Conservation (phyloP, 2,888 invertebrate species). For the Pristionchus exspectatus region DNA sequence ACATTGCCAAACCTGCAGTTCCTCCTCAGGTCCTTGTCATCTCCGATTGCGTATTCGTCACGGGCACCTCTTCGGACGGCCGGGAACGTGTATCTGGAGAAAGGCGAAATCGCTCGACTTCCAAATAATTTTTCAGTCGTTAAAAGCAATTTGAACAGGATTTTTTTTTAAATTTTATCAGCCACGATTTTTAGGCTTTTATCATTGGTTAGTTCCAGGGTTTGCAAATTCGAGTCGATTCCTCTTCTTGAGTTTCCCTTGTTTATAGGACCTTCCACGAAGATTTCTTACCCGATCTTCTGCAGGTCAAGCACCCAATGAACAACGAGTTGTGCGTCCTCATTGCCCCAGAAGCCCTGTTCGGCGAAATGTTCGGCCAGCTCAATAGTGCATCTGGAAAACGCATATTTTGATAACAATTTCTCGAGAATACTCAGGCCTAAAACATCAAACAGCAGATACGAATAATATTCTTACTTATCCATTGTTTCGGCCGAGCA, state of each 20-base stretch:
- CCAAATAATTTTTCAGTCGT: no score
- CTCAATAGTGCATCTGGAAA: slow-evolving; percentile 53
- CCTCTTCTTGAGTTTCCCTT: no score
- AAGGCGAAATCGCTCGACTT: no score
- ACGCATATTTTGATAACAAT: background rate
- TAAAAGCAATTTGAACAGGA: no score
- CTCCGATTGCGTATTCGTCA: background rate
- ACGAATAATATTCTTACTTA: slow-evolving; percentile 20
- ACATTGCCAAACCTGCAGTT: slow-evolving; percentile 30
- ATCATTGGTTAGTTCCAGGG: no score
- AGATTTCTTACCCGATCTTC: slow-evolving; percentile 37
- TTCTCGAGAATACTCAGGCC: no score
- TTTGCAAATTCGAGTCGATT: no score
- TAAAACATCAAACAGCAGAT: background rate
- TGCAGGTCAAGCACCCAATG: slow-evolving; percentile 56
- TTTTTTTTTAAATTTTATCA: no score
- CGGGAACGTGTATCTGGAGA: slow-evolving; percentile 55
- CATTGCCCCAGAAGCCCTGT: slow-evolving; percentile 56
- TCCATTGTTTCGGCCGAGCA: slow-evolving; percentile 53
- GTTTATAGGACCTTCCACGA: background rate
- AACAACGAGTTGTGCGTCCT: slow-evolving; percentile 55
- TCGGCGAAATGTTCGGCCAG: slow-evolving; percentile 57
- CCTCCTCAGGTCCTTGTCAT: slow-evolving; percentile 29
- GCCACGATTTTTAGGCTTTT: no score
- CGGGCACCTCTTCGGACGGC: background rate